Base-by-base conservation (phyloP, 2,888 invertebrate species). In the Eupithecia pulchellata region DNA sequence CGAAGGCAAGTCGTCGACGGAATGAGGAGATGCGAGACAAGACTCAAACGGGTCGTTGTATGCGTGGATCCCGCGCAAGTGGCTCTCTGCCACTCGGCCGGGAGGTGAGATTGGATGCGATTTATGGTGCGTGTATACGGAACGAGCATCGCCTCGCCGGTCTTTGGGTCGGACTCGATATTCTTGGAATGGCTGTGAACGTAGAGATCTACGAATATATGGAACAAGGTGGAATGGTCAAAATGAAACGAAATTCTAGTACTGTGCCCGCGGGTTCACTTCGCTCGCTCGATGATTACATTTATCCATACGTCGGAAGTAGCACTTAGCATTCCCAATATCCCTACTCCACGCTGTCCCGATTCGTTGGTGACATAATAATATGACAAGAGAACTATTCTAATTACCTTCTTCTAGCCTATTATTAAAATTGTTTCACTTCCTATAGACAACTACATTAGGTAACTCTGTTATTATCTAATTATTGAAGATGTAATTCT, bases 111-210 rank as follows among this genome's bases (percentile, higher is more conserved):
- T 60, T 60, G 58, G 58, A 4, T n/a, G 9, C 58, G n/a, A 60
- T 60, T 60, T 60, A 60, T 60, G 58, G 58, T 60, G 58, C 58
- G n/a, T 60, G 30, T n/a, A n/a, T 47, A 13, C 55, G 29, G 29
- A 29, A 5, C 29, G 17, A 60, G n/a, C 58, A 32, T n/a, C 58
- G 58, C 58, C 25, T 25, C 4, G 58, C 57, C 57, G 20, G 2
- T 60, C 58, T 60, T 60, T 32, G 58, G 30, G 29, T 32, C 58
- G n/a, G n/a, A 60, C 58, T 60, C 58, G 58, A 64, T 30, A 52
- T 13, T 32, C 58, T 30, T 30, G 29, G 58, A 60, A 60, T 32
- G 32, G 58, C 58, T 30, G 29, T 11, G 58, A 47, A 25, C 20
- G 52, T 1, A 6, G 13, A 13, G 42, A 3, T 20, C 25, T 60